Evolutionary conservation across 2,797 vertebrate genomes (phyloP), one percentile per base, ranked within the genome.

Genomic region (Dermochelys coriacea): DNA sequence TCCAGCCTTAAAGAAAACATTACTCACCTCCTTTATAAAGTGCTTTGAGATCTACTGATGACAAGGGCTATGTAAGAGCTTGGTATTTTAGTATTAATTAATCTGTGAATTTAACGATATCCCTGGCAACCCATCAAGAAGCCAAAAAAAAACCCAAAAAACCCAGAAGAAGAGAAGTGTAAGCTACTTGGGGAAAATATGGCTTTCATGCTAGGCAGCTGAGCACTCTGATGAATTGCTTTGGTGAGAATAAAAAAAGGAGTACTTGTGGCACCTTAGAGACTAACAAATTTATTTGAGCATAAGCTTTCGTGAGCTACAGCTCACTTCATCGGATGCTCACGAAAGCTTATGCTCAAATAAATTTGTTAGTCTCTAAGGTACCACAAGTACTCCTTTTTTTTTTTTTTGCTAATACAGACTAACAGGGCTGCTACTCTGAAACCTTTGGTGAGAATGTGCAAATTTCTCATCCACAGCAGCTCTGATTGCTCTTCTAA

Each of bases 1-100:
- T 41, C 94, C 95, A 96, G 90, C 80, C 87, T 94, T 82, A 94
- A 85, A 91, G 3, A 41, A 54, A 83, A 5, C 75, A 93, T 91
- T 21, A 21, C 50, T 85, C 51, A 89, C 19, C 79, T 89, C 88
- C 15, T 77, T 47, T 64, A 77, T 5, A 88, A 29, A 93, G 82
- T 11, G 61, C 25, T 75, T 89, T 90, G 77, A 93, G 84, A 90
- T 79, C 21, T 55, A 59, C 23, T 59, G n/a, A 54, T 52, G 1
- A 84, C 25, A 92, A 86, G 64, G 82, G 50, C 25, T 88, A 55
- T 86, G 1, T 57, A 89, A 29, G 34, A 85, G 1, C 1, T 78
- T 31, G 10, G 1, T 95, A 23, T 81, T 94, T 51, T 89, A 77
- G 55, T 29, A 57, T 57, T 14, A 27, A 29, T 57, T 27, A 14